Conservation (phyloP, 2,113 vertebrate species). For the Phoenicopterus ruber region DNA sequence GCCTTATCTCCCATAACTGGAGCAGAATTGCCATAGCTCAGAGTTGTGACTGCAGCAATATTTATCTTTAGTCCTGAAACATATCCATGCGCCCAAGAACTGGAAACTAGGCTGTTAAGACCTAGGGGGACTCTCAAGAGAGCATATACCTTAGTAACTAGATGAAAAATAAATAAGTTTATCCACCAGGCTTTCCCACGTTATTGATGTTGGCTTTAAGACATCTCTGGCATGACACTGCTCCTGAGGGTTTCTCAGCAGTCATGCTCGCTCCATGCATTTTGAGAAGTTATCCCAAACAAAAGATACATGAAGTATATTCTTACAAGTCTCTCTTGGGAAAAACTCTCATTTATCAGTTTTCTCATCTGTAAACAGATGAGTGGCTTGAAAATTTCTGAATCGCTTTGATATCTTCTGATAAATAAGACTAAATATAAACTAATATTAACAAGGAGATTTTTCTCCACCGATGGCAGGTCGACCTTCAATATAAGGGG, state of each 20-base stretch:
- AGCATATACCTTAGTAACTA: background rate
- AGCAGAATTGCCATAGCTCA: background rate
- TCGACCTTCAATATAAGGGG: background rate
- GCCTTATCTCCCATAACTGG: background rate
- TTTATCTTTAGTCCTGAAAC: background rate
- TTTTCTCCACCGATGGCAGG: background rate
- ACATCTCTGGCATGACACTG: background rate
- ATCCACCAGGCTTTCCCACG: background rate
- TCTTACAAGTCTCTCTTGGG: background rate
- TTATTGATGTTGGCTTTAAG: background rate
- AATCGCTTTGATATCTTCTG: background rate
- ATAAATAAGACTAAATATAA: background rate
- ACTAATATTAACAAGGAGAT: background rate
- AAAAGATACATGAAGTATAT: background rate
- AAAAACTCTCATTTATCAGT: background rate
- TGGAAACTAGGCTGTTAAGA: background rate
- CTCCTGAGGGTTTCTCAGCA: background rate
- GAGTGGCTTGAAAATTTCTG: background rate
- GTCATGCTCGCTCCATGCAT: accelerated
- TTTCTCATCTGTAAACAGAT: background rate
- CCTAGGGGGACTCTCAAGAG: background rate
- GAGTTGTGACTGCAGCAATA: background rate
- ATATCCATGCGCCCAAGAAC: accelerated
- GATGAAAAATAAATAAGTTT: background rate
- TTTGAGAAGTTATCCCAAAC: background rate